Percentiles rank a stretch among this genome's conserved stretches.
phyloP scores from a whole-genome alignment of 2,113 vertebrate genomes.

The Pithys albifrons region DNA sequence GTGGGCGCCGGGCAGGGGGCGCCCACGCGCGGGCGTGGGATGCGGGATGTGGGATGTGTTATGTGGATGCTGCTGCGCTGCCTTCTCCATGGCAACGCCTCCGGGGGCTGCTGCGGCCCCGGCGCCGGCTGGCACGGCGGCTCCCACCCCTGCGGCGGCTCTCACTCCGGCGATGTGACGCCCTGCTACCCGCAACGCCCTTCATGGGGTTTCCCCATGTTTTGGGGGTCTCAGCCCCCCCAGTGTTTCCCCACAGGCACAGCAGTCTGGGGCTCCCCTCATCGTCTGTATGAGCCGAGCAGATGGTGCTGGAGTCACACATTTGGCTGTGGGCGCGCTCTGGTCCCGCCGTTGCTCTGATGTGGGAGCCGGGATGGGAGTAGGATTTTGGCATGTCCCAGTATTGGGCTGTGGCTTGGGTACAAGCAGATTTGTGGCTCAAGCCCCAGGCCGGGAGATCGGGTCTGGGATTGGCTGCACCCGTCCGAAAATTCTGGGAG shows the following conservation, averaged over 20 bases:
- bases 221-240: background rate
- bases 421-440: background rate
- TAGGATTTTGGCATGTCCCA: background rate
- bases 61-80: slow-evolving; percentile 31
- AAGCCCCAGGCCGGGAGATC: background rate
- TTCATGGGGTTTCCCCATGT: background rate
- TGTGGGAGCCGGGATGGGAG: background rate
- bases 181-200: background rate
- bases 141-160: slow-evolving; percentile 9
- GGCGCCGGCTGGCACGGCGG: slow-evolving; percentile 8
- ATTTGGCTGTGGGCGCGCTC: background rate
- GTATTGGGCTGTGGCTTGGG: background rate
- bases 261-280: background rate
- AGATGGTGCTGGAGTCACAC: background rate
- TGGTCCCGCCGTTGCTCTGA: background rate
- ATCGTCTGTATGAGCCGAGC: rapidly evolving
- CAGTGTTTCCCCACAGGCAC: background rate
- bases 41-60: slow-evolving; percentile 29
- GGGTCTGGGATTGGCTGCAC: background rate
- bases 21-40: slow-evolving; percentile 38
- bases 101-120: background rate
- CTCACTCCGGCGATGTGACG: background rate
- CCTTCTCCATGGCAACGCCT: slow-evolving; percentile 59
- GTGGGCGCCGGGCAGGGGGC: background rate
- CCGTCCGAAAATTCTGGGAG: background rate